Base-by-base conservation (phyloP, 2,797 vertebrate species). In the Halcyon chelicuti region DNA sequence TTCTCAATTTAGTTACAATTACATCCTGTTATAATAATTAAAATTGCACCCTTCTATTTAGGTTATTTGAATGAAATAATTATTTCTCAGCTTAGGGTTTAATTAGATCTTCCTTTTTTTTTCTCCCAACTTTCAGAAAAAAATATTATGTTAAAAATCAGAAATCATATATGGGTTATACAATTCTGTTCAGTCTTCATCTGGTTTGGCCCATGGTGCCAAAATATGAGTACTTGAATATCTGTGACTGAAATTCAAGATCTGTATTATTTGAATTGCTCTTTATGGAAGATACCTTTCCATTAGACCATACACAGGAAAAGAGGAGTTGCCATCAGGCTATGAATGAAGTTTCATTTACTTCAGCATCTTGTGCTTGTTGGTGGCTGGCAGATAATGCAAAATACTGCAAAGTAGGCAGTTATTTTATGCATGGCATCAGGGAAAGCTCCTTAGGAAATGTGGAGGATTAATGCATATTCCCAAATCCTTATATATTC, bases 1-100 rank as follows among this genome's bases (percentile, higher is more conserved):
- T 96, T 94, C 91, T 96, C 96, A 89, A 73, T 97, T 95, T 95
- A 97, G 79, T 93, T 90, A 94, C 95, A 95, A 96, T 98, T 97
- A 77, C 79, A 79, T 96, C 76, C 84, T 91, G 68, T 93, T 97
- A 87, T 66, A 97, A 91, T 97, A 96, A 98, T 97, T 97, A 96
- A 97, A 98, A 97, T 93, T 58, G 31, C 29, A 92, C 54, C 19
- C 62, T 95, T 90, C 57, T 90, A 70, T 95, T 97, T 91, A 94
- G 80, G 84, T 94, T 94, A 92, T 93, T 95, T 96, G 90, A 96
- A 93, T 23, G 44, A 74, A 97, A 96, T 94, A 96, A 96, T 85
- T 91, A 86, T 96, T 98, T 96, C 74, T 95, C 72, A 88, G 42
- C 12, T 82, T 79, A 93, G 87, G 55, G 95, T 95, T 93, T 95